Base-by-base conservation (phyloP, 2,888 invertebrate genomes). In the Colostygia pectinataria region DNA sequence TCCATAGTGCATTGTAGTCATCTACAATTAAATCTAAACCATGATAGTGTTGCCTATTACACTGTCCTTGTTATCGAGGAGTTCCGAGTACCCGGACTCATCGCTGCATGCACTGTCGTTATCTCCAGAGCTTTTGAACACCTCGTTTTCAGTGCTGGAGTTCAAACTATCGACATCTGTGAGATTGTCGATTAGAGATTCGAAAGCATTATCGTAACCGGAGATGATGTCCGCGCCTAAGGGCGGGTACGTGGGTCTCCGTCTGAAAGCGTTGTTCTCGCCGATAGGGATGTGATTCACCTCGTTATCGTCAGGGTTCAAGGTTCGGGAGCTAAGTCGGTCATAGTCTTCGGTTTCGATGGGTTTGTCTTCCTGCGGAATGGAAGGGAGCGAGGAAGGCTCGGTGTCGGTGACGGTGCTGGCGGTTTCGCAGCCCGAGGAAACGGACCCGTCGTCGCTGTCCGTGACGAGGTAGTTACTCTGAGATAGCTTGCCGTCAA, bases 41-140 rank as follows among this genome's bases (percentile, higher is more conserved):
- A 90, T 90, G 42, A 91, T 90, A 42, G 91, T 91, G 55, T 79
- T 90, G 8, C 87, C 90, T 12, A 91, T 88, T 40, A 89, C 76
- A 57, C 90, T 89, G 12, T 91, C 89, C 65, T 87, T 89, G 15
- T 80, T 83, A 31, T 94, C 94, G 55, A 93, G 83, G 48, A 92
- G 91, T 76, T 97, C 97, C 18, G 96, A 97, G 81, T 97, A 97
- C 2, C 97, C 97, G 46, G 96, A 97, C 78, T 98, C 97, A 70
- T 97, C 97, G 77, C 96, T 96, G 74, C 96, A 95, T 55, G 95
- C 97, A 69, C 96, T 96, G 69, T 94, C 94, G 59, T 91, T 94
- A 66, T 94, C 94, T 39, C 93, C 93, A 0, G 68, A 68, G 34
- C 67, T 82, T 48, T 91, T 86, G 37, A 91, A 90, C 1, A 87